phyloP scores from a whole-genome alignment of 2,113 vertebrate species.

The Oncorhynchus mykiss region DNA sequence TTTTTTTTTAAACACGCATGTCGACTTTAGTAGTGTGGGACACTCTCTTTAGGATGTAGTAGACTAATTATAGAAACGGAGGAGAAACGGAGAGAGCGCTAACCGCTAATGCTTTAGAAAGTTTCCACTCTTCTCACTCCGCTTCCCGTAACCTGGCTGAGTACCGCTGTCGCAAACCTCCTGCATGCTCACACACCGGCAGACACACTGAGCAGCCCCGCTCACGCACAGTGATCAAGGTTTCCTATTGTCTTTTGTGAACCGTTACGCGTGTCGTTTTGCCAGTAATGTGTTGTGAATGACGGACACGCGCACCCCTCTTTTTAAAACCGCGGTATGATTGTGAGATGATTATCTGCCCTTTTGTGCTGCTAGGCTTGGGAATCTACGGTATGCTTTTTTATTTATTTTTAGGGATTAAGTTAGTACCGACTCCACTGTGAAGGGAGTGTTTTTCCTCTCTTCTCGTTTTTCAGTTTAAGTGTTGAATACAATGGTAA shows the following conservation, averaged over 20 bases:
- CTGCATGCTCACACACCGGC: slow-evolving; percentile 1
- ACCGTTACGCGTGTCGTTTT: not conserved
- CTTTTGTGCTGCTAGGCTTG: not conserved
- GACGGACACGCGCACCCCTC: not conserved
- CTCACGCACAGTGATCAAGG: not conserved
- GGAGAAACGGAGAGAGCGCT: not conserved
- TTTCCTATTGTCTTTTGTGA: not conserved
- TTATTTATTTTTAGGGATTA: not conserved
- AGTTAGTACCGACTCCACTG: not conserved
- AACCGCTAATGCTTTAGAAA: slow-evolving; percentile 36
- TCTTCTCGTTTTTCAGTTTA: not conserved
- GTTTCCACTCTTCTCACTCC: slow-evolving; percentile 60
- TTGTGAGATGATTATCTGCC: not conserved
- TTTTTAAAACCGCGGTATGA: not conserved
- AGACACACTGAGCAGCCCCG: not conserved
- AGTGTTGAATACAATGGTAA: not conserved
- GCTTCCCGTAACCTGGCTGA: slow-evolving; percentile 50
- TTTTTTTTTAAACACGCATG: not conserved
- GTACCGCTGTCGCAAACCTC: not conserved
- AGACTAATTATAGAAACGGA: slow-evolving; percentile 59
- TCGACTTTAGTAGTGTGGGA: slow-evolving; percentile 22
- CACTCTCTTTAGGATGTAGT: slow-evolving; percentile 28
- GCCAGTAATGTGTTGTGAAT: not conserved
- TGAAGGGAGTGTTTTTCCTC: not conserved
- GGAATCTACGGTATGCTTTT: not conserved